Base-by-base conservation (phyloP, 1,140 invertebrate genomes). In the Venturia canescens region DNA sequence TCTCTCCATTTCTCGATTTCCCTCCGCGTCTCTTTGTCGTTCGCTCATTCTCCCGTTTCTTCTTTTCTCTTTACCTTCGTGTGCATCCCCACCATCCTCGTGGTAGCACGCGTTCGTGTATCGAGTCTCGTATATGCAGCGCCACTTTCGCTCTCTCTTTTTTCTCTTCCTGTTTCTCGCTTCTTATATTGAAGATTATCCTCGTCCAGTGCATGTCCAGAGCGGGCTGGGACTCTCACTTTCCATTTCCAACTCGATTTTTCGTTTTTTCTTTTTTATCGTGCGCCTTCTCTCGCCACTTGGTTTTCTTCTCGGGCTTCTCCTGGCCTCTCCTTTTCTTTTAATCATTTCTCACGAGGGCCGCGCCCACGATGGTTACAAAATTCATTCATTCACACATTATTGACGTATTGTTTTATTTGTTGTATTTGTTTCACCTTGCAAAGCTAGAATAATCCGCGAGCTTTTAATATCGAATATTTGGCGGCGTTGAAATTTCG, bases 281-380 rank as follows among this genome's bases (percentile, higher is more conserved):
- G 69, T 31, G 31, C 13, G 1, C n/a, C 66, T 81, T 69, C 66
- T 75, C 80, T 38, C 67, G 38, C 53, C 70, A n/a, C 66, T n/a
- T n/a, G 13, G 1, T 9, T 23, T 57, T 57, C 53, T 66, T 66
- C 21, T 23, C n/a, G n/a, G n/a, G 23, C 60, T 66, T 23, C 13
- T 66, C 15, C 23, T 5, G 3, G 9, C 50, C 67, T 82, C 66
- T 48, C 27, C 53, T 21, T 63, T 63, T 21, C 7, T 1, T 67
- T 69, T 69, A 69, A 29, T 11, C 26, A 31, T 69, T 69, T 69
- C 29, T 69, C 66, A 69, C 29, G 27, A 29, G 0, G 26, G 9
- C 66, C 38, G 71, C 82, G 70, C 74, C 80, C 74, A 78, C 80
- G 80, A 70, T 44, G 50, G 80, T n/a, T 63, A 63, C 23, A 78